A percentile compares a stretch with the other conserved stretches of the same genome.
phyloP scores from a whole-genome alignment of 2,797 vertebrate genomes.

The Poliocrania exsul region DNA sequence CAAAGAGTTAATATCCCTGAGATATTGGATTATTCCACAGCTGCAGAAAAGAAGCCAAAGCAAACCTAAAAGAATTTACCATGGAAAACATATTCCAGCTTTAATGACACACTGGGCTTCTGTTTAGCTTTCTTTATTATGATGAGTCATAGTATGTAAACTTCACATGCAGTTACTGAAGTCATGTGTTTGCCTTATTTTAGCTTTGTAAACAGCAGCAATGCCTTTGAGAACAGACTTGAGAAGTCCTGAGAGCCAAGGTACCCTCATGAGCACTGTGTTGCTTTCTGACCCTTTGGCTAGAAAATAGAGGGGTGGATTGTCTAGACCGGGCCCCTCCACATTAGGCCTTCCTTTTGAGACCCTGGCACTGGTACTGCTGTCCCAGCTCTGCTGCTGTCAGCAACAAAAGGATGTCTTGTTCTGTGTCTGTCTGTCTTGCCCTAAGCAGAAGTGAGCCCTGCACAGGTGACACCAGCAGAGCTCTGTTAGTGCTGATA shows the following conservation, averaged over 20 bases:
- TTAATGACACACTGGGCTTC: conserved; percentile 16
- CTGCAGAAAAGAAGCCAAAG: conserved; percentile 24
- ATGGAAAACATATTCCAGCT: conserved; percentile 29
- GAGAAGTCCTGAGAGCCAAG: neutral
- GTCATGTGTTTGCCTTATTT: conserved; percentile 22
- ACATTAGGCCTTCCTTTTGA: neutral
- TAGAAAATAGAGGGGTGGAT: neutral
- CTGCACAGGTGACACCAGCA: neutral
- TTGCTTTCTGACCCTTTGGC: neutral
- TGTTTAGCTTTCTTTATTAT: conserved; percentile 35
- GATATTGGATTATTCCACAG: neutral
- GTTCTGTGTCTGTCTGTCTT: neutral
- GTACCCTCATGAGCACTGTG: neutral
- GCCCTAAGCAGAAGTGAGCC: neutral
- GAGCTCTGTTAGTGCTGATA: neutral
- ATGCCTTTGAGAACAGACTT: neutral
- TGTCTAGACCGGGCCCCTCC: neutral
- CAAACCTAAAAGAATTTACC: neutral
- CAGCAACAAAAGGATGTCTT: neutral
- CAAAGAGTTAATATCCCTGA: neutral
- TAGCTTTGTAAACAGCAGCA: conserved; percentile 14
- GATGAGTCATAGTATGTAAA: conserved; percentile 33
- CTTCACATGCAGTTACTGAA: neutral
- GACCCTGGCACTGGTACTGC: neutral
- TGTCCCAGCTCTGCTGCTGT: neutral